Evolutionary conservation across 2,797 vertebrate species (phyloP).

Genomic region (Myotis vivesi): DNA sequence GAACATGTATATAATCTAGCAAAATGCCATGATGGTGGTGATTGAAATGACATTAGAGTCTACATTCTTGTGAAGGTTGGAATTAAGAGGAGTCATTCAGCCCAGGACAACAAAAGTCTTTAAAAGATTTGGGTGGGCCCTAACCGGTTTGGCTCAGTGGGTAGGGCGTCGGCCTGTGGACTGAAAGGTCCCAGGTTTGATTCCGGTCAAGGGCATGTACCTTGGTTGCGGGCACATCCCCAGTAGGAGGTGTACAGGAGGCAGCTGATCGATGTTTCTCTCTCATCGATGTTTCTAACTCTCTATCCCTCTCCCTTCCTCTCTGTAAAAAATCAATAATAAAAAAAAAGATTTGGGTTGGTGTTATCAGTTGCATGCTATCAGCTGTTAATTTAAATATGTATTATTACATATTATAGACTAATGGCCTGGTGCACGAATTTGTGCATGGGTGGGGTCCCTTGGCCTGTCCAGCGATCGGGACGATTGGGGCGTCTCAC

Average conservation of each 20-base stretch:
- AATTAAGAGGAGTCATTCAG: not conserved
- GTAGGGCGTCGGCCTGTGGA: too few species aligned
- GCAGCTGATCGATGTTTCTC: too few species aligned
- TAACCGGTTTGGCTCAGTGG: too few species aligned
- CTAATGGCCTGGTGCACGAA: too few species aligned
- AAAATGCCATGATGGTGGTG: not conserved
- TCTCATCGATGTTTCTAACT: too few species aligned
- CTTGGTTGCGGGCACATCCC: too few species aligned
- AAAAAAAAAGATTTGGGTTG: not conserved
- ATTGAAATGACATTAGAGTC: not conserved
- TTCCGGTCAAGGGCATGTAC: too few species aligned
- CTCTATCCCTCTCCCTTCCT: too few species aligned
- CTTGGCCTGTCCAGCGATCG: rapidly evolving
- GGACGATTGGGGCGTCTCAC: rapidly evolving
- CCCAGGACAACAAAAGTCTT: not conserved
- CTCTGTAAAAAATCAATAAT: too few species aligned
- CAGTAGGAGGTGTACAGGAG: too few species aligned
- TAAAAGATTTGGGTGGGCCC: not conserved
- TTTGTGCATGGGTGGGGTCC: too few species aligned
- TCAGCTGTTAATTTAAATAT: not conserved
- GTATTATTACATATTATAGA: not conserved
- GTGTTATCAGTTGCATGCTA: not conserved
- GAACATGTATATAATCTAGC: rapidly evolving
- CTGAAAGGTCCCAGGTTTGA: too few species aligned
- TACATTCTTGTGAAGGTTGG: not conserved